Evolutionary conservation across 2,888 invertebrate species (phyloP).

Genomic region (Mythimna vitellina): DNA sequence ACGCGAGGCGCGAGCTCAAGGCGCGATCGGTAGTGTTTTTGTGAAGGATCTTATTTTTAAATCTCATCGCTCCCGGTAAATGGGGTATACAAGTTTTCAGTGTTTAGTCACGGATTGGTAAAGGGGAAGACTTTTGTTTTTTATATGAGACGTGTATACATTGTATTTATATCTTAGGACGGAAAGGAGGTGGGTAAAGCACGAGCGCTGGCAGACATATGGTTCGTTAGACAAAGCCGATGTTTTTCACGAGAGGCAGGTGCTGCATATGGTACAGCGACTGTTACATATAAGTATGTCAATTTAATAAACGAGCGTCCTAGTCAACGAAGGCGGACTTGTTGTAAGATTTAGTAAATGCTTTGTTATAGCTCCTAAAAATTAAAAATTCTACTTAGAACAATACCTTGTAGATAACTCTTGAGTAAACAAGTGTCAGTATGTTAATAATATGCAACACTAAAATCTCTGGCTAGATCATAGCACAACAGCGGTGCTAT

Average conservation of each 20-base stretch:
- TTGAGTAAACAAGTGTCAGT: conserved; percentile 36
- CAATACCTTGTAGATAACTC: neutral
- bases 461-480: conserved; percentile 63
- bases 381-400: neutral
- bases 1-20: conserved; percentile 82
- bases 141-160: conserved; percentile 66
- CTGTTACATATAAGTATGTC: conserved; percentile 56
- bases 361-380: neutral
- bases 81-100: conserved; percentile 81
- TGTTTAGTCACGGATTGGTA: conserved; percentile 86
- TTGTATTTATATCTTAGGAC: conserved; percentile 78
- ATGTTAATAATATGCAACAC: conserved; percentile 65
- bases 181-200: conserved; percentile 74
- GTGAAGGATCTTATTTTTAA: conserved; percentile 85
- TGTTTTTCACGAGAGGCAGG: conserved; percentile 76
- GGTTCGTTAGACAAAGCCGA: conserved; percentile 82
- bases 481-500: conserved; percentile 62
- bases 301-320: conserved; percentile 39
- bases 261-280: conserved; percentile 65
- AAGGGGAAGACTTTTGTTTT: conserved; percentile 82
- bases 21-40: conserved; percentile 84
- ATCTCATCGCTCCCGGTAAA: conserved; percentile 83
- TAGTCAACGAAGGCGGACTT: conserved; percentile 21
- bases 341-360: neutral
- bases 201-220: conserved; percentile 83